Base-by-base conservation (phyloP, 2,888 invertebrate genomes). In the Melitaea athalia region DNA sequence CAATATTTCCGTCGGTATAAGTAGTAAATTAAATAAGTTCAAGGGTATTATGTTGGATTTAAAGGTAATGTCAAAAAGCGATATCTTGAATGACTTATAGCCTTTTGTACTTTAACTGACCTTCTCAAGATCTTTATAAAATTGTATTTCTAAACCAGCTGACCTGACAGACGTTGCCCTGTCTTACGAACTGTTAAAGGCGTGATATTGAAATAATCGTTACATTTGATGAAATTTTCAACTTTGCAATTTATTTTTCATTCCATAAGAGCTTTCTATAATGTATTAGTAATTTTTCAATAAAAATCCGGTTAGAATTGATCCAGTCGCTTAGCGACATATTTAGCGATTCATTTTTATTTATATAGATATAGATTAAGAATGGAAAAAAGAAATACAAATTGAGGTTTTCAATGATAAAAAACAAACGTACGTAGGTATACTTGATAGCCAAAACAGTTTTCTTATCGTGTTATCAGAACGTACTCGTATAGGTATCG, bases 381-480 rank as follows among this genome's bases (percentile, higher is more conserved):
- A 52, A 60, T 14, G n/a, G 45, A 53, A 15, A n/a, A 53, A 47
- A 42, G 33, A 47, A 38, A 61, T n/a, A 24, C 17, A 55, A 60
- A 49, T 49, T 59, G 31, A 10, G 17, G 8, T 50, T 50, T 17
- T 15, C 50, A 50, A 50, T 57, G 38, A 38, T 38, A 38, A 38
- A 38, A 5, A 7, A 38, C 8, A 38, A 38, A 65, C 52, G 33
- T 75, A 75, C 71, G 24, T n/a, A n/a, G n/a, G 24, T 24, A n/a
- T 24, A 69, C 71, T 74, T 74, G 78, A 79, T 82, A 80, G 78
- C 76, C 78, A 77, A 78, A 77, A 81, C 77, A 79, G 76, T 74
- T 73, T 72, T 69, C 74, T 75, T 83, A 82, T 82, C 77, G 70
- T 53, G 67, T 76, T 81, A 86, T 85, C 84, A 72, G 71, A 72